These are phyloP conservation scores for Indicator indicator DNA, from an alignment of 2,113 vertebrate genomes.

Conservation along the genomic window DNA sequence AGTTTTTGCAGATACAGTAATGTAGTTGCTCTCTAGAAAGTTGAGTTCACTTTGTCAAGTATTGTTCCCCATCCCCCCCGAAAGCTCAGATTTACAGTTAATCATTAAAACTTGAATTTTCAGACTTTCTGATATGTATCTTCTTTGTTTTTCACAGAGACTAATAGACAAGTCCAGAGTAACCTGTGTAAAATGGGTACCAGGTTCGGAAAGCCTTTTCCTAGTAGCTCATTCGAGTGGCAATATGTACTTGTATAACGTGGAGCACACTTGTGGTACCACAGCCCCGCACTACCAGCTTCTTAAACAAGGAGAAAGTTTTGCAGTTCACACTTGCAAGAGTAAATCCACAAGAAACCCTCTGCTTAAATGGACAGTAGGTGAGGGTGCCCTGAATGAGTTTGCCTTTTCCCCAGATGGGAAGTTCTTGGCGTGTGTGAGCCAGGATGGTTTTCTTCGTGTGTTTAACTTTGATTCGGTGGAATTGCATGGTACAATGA, in stretches of 20 bases:
- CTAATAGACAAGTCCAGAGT: conserved; percentile 99
- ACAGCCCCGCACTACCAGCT: conserved; percentile 98
- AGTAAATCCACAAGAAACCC: conserved; percentile 98
- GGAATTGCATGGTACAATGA: conserved; percentile 97
- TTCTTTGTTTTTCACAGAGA: conserved; percentile 87
- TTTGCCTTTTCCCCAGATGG: conserved; percentile 98
- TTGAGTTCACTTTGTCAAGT: not conserved
- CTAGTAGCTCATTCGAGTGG: conserved; percentile 97
- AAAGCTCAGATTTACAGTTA: conserved; percentile 7
- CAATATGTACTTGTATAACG: conserved; percentile 98
- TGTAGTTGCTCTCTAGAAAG: not conserved
- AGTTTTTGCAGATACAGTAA: not conserved
- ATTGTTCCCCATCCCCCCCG: not conserved
- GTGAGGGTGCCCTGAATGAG: conserved; percentile 96
- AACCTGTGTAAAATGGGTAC: conserved; percentile 98
- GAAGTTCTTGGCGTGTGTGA: conserved; percentile 94
- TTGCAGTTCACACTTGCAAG: conserved; percentile 98
- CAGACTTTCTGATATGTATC: conserved; percentile 68
- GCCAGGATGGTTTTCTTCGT: conserved; percentile 96
- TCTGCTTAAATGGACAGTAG: conserved; percentile 96
- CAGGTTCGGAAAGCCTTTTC: conserved; percentile 97
- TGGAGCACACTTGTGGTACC: conserved; percentile 96
- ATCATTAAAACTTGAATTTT: not conserved
- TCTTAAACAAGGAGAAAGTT: conserved; percentile 96
- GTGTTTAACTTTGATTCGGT: conserved; percentile 97